phyloP scores from a whole-genome alignment of 2,888 invertebrate genomes.

The Morpho achilles region DNA sequence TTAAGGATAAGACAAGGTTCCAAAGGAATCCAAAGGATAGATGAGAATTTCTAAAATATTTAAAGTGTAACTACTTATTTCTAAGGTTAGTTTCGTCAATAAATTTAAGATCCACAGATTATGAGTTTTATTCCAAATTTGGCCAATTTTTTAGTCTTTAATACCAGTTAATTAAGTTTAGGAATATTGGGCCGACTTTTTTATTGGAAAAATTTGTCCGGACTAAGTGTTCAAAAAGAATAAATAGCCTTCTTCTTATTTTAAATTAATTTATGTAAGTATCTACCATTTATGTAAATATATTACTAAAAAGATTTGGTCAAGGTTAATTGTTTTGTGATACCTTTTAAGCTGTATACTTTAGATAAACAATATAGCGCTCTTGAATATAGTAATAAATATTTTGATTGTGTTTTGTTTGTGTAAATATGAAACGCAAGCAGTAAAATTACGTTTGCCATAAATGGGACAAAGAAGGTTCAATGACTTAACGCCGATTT shows the following conservation, averaged over 20 bases:
- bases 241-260: not conserved
- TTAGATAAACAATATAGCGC: not conserved
- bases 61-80: no score
- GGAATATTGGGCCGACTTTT: no score
- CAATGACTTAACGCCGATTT: constrained; percentile 51
- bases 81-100: no score
- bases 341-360: not conserved
- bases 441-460: constrained; percentile 53
- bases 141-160: no score
- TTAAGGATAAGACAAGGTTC: no score
- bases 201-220: no score
- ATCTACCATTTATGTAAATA: not conserved
- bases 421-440: constrained; percentile 37
- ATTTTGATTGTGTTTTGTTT: constrained; percentile 19
- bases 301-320: constrained; percentile 5
- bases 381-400: constrained; percentile 4
- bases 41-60: no score
- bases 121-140: no score
- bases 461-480: constrained; percentile 71
- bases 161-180: no score
- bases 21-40: no score
- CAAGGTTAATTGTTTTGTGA: constrained; percentile 2
- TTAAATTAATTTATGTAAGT: not conserved
- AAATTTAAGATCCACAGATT: no score
- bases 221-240: no score